phyloP scores from a whole-genome alignment of 2,797 vertebrate species.

The Lagorchestes hirsutus region DNA sequence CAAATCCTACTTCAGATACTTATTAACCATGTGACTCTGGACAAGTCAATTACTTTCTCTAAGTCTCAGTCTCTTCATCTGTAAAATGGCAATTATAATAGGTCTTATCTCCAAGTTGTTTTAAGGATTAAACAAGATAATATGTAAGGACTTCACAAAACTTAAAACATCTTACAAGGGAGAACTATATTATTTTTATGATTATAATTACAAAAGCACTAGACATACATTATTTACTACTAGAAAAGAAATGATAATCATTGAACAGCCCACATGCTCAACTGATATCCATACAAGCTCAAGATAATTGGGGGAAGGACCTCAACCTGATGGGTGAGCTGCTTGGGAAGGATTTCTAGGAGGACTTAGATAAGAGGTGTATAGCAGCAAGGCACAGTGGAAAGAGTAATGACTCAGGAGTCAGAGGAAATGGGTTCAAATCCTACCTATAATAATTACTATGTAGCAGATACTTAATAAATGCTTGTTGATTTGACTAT shows the following conservation, averaged over 20 bases:
- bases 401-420: background rate
- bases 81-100: background rate
- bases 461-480: background rate
- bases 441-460: background rate
- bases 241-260: background rate
- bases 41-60: too few species aligned
- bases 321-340: background rate
- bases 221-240: background rate
- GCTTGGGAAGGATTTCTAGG: background rate
- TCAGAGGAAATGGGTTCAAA: background rate
- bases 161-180: background rate
- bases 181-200: background rate
- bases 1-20: background rate
- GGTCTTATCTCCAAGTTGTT: background rate
- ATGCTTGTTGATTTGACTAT: background rate
- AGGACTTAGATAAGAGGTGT: background rate
- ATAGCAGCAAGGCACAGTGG: background rate
- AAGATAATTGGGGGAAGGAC: background rate
- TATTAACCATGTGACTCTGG: background rate
- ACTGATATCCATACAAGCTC: background rate
- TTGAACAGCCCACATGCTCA: background rate
- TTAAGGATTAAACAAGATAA: background rate
- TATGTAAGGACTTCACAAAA: background rate
- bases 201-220: background rate
- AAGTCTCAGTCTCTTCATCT: background rate